Percentiles rank a stretch among this genome's conserved stretches.
phyloP scores from a whole-genome alignment of 2,113 vertebrate genomes.

The Syngnathus scovelli region DNA sequence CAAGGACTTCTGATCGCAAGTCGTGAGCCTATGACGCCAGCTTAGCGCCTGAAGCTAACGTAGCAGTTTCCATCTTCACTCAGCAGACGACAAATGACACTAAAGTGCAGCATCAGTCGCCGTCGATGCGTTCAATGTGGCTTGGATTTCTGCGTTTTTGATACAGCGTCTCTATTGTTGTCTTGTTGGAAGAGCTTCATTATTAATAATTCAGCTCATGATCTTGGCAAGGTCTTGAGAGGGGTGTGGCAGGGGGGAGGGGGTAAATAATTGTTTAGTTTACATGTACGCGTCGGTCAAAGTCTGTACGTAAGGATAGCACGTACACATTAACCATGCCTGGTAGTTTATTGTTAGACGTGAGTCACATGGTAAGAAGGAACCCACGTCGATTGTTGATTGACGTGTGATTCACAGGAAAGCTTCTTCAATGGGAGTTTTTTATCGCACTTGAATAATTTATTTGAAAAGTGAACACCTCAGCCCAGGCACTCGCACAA shows the following conservation, averaged over 20 bases:
- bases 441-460: constrained; percentile 1
- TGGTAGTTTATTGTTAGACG: background rate
- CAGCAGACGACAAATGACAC: background rate
- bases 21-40: background rate
- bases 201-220: background rate
- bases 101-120: background rate
- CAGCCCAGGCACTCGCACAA: background rate
- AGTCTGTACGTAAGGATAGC: background rate
- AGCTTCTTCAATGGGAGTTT: background rate
- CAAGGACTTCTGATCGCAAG: constrained; percentile 17
- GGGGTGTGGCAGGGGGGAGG: too few species aligned
- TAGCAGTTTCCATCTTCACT: background rate
- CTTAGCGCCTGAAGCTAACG: background rate
- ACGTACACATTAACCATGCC: background rate
- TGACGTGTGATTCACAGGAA: background rate
- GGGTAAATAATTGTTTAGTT: background rate
- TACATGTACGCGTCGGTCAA: background rate
- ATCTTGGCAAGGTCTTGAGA: background rate
- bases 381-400: background rate
- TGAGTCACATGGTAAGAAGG: background rate
- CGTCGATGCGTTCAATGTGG: background rate
- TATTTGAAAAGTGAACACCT: background rate
- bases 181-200: background rate
- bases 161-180: background rate
- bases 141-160: background rate